Percentiles rank a stretch among this genome's conserved stretches.
Evolutionary conservation across 2,888 invertebrate genomes (phyloP).

Genomic region (Pterostichus niger): DNA sequence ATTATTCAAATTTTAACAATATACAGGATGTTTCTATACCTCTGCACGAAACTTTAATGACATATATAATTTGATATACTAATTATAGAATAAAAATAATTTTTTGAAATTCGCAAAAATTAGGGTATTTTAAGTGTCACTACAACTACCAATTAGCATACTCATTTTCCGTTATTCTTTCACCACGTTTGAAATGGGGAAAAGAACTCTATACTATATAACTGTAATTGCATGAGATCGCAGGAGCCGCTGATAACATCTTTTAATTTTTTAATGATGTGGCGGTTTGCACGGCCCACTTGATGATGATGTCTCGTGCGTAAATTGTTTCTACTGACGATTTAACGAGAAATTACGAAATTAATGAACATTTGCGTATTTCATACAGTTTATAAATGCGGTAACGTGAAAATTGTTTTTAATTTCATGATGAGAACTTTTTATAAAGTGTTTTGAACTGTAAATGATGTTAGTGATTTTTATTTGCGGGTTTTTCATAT

Average conservation of each 20-base stretch:
- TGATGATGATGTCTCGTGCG: slow-evolving; percentile 20
- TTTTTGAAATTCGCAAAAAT: too few relatives aligned
- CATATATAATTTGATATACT: too few relatives aligned
- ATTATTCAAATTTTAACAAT: too few relatives aligned
- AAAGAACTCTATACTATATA: too few relatives aligned
- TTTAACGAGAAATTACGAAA: slow-evolving; percentile 18
- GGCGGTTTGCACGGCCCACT: slow-evolving; percentile 22
- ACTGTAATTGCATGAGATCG: background rate
- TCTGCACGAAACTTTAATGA: too few relatives aligned
- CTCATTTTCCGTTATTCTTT: too few relatives aligned
- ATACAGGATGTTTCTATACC: too few relatives aligned
- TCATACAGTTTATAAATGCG: slow-evolving; percentile 22
- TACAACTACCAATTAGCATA: too few relatives aligned
- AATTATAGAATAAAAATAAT: too few relatives aligned
- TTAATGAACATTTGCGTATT: slow-evolving; percentile 23
- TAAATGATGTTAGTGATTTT: slow-evolving; percentile 16
- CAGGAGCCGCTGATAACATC: background rate
- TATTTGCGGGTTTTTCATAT: background rate
- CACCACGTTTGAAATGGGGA: too few relatives aligned
- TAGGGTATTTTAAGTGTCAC: too few relatives aligned
- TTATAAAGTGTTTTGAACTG: background rate
- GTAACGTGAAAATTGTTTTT: slow-evolving; percentile 33
- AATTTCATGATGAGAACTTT: slow-evolving; percentile 4
- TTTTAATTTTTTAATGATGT: slow-evolving; percentile 44
- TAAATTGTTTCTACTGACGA: slow-evolving; percentile 29